phyloP scores from a whole-genome alignment of 2,888 invertebrate species.

The Gandaritis pyraliata region DNA sequence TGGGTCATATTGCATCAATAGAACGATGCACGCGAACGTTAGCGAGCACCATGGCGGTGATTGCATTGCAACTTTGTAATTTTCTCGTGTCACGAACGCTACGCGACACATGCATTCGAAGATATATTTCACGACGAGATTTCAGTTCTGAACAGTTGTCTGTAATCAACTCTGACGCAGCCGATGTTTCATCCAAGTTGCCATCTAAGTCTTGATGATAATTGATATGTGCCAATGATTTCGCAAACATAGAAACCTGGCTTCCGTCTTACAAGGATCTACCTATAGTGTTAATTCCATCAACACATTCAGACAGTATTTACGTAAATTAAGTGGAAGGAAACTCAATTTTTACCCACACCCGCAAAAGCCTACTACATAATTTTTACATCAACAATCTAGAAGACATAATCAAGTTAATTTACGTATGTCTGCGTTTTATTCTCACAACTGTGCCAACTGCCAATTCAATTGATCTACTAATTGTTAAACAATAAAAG shows the following conservation, averaged over 20 bases:
- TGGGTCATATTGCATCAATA: slow-evolving; percentile 78
- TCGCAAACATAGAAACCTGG: slow-evolving; percentile 11
- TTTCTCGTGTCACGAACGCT: slow-evolving; percentile 62
- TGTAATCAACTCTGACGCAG: not conserved
- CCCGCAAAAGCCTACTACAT: slow-evolving; percentile 15
- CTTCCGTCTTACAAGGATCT: slow-evolving; percentile 10
- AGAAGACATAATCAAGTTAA: slow-evolving; percentile 26
- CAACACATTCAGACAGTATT: slow-evolving; percentile 6
- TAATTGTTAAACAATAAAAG: slow-evolving; percentile 34
- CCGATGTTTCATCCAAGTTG: not conserved
- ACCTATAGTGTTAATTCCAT: slow-evolving; percentile 11
- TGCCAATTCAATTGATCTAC: slow-evolving; percentile 33
- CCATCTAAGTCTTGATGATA: not conserved
- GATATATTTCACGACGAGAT: slow-evolving; percentile 39
- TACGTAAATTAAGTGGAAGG: slow-evolving; percentile 30
- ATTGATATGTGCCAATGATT: slow-evolving; percentile 2
- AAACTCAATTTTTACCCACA: slow-evolving; percentile 27
- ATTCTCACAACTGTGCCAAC: slow-evolving; percentile 31
- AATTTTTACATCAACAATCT: slow-evolving; percentile 17
- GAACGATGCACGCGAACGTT: slow-evolving; percentile 72
- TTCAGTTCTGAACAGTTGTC: slow-evolving; percentile 15
- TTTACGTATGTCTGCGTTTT: slow-evolving; percentile 26
- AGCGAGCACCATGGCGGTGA: slow-evolving; percentile 67
- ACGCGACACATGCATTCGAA: slow-evolving; percentile 45
- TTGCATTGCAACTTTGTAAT: slow-evolving; percentile 68